Evolutionary conservation across 2,888 invertebrate genomes (phyloP), one percentile per base, ranked within the genome.

Genomic region (Catocala fraxini): DNA sequence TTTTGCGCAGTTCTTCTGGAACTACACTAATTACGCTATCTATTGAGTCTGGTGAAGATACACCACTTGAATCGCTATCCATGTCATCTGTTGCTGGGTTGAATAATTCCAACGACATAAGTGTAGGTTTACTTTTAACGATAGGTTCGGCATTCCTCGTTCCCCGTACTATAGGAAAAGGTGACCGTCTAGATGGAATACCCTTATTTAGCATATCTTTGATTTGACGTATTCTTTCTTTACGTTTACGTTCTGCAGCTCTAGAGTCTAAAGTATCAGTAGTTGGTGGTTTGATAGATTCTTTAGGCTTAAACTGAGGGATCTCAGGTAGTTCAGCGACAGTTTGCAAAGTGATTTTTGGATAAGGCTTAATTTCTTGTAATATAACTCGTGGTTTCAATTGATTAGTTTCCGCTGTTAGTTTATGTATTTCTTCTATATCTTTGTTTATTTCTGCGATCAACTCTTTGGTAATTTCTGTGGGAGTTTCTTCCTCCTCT

Each of bases 31-130:
- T 97, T 0, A 98, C 98, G 81, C 97, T 97, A 76, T 97, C 97
- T 1, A 97, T 96, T 2, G 98, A 98, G 84, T 98, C 98, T 2
- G 98, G 98, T 0, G 98, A 98, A 0, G 98, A 98, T 10, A 97
- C 97, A 4, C 97, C 97, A 80, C 97, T 97, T 0, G 97, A 98
- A 85, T 98, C 98, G 80, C 98, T 98, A 85, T 98, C 98, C 87
- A 98, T 95, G 80, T 98, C 98, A 83, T 98, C 98, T 6, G 97
- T 97, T 82, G 98, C 98, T 0, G 98, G 98, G 90, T 98, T 98
- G 82, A 98, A 98, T 4, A 98, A 92, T 82, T 98, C 98, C 60
- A 98, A 88, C 0, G 97, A 96, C 82, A 98, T 94, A 12, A 98
- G 90, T 69, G 97, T 96, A 0, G 97, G 97, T 59, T 97, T 92